These are phyloP conservation scores for Panopea generosa DNA, from an alignment of 2,888 invertebrate species.

Conservation along the genomic window DNA sequence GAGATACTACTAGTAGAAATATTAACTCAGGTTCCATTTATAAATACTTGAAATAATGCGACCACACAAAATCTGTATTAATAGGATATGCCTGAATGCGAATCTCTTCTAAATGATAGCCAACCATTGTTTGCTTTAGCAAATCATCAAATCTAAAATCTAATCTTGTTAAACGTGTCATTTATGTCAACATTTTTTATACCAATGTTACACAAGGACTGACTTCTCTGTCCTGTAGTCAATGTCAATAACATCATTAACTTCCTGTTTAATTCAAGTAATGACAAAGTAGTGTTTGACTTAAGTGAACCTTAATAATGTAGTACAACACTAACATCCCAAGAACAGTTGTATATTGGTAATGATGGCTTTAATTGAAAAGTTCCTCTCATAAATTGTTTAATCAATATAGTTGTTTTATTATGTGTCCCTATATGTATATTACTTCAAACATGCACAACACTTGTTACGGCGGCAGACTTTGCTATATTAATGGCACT, in stretches of 20 bases:
- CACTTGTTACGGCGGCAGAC: constrained; percentile 1
- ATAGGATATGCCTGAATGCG: too few relatives aligned
- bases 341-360: neutral
- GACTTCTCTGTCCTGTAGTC: too few relatives aligned
- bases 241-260: constrained; percentile 11
- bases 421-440: neutral
- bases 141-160: too few relatives aligned
- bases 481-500: constrained; percentile 8
- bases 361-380: neutral
- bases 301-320: neutral
- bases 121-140: too few relatives aligned
- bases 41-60: too few relatives aligned
- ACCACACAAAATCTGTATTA: too few relatives aligned
- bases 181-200: constrained; percentile 36
- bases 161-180: too few relatives aligned
- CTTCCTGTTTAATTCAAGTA: constrained; percentile 7
- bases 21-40: neutral
- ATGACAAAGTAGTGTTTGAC: too few relatives aligned
- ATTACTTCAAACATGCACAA: neutral
- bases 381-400: constrained; percentile 3
- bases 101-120: too few relatives aligned
- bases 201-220: neutral
- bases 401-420: too few relatives aligned
- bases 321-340: constrained; percentile 13
- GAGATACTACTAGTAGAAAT: neutral